A percentile compares a stretch with the other conserved stretches of the same genome.
Conservation (phyloP, 64 coral and sea anemone genomes). For the Porites australiensis region DNA sequence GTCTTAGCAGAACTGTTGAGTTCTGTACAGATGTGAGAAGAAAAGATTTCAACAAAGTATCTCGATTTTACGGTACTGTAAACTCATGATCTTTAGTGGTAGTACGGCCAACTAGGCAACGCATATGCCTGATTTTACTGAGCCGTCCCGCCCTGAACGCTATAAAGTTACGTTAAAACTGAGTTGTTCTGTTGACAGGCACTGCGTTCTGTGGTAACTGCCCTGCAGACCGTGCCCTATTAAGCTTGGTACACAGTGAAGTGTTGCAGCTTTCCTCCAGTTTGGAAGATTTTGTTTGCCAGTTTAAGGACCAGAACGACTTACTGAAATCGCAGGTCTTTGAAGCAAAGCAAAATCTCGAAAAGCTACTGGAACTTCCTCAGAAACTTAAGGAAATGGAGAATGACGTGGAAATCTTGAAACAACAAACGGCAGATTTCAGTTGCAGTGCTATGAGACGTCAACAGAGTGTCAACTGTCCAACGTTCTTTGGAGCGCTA, state of each 20-base stretch:
- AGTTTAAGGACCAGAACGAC: neutral
- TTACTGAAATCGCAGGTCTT: neutral
- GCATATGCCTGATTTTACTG: too few species aligned
- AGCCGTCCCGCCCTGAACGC: too few species aligned
- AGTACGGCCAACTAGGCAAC: too few species aligned
- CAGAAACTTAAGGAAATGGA: conserved; percentile 1
- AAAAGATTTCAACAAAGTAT: too few species aligned
- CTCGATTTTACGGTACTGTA: too few species aligned
- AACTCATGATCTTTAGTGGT: too few species aligned
- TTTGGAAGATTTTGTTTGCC: neutral
- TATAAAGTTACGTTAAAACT: too few species aligned
- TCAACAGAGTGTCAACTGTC: neutral
- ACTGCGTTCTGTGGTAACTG: conserved; percentile 8
- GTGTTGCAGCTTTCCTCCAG: neutral
- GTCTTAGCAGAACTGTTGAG: too few species aligned
- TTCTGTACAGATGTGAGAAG: too few species aligned
- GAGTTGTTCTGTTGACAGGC: neutral
- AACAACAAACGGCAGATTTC: conserved; percentile 6
- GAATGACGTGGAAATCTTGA: neutral
- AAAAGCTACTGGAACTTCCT: neutral
- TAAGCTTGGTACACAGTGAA: conserved; percentile 7
- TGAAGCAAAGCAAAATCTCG: neutral
- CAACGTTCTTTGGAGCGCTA: conserved; percentile 50
- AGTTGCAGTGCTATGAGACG: neutral
- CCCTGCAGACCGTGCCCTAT: neutral